Conservation (phyloP, 2,797 vertebrate genomes). For the Momotus momota region DNA sequence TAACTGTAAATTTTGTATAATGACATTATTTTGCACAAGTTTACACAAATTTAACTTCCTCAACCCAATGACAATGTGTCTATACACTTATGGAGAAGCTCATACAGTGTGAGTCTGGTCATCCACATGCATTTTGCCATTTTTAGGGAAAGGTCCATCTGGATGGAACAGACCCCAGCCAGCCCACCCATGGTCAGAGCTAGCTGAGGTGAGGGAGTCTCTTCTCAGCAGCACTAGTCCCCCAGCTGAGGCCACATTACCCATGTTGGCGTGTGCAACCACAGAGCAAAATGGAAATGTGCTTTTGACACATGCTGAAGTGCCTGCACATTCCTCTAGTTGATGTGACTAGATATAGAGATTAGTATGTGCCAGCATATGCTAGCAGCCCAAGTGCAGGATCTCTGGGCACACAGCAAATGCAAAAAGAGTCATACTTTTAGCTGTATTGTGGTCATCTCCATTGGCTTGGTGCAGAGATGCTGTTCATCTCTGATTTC, state of each 20-base stretch:
- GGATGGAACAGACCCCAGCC: neutral
- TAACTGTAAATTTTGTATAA: neutral
- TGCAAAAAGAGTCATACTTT: neutral
- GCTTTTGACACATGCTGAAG: neutral
- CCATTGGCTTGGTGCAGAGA: neutral
- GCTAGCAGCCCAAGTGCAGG: neutral
- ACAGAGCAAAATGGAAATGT: neutral
- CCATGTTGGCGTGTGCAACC: rapidly evolving
- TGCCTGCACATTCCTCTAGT: neutral
- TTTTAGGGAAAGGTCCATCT: neutral
- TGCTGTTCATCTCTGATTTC: neutral
- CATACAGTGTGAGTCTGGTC: rapidly evolving
- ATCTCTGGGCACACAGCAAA: neutral
- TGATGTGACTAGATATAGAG: neutral
- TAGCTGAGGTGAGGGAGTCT: neutral
- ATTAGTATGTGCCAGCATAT: neutral
- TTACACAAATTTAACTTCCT: neutral
- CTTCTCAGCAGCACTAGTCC: neutral
- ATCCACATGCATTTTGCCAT: neutral
- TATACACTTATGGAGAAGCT: neutral
- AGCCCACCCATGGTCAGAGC: neutral
- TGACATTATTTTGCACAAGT: neutral
- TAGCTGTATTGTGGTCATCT: neutral
- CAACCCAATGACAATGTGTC: neutral
- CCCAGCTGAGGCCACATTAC: neutral